Evolutionary conservation across 2,113 vertebrate species (phyloP).

Genomic region (Ciconia boyciana): DNA sequence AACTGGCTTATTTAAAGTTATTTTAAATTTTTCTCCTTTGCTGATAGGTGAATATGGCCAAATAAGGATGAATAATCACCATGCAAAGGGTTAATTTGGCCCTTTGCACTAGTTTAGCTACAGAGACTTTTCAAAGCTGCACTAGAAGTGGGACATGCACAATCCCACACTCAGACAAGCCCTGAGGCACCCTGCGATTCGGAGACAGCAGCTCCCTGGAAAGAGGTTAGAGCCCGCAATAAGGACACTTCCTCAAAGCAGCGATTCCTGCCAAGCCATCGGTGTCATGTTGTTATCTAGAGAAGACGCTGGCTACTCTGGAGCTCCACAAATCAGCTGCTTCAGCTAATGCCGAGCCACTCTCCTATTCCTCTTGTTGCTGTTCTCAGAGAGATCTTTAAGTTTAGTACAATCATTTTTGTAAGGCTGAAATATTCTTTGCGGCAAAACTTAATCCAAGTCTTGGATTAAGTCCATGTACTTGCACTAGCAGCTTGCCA

Average conservation of each 20-base stretch:
- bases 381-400: neutral
- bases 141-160: neutral
- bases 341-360: neutral
- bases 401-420: neutral
- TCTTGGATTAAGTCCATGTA: too few relatives aligned
- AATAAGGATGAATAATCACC: neutral
- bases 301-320: fast-evolving
- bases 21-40: neutral
- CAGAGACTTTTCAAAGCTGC: neutral
- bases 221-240: neutral
- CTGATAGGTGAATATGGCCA: neutral
- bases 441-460: neutral
- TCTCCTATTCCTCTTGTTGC: neutral
- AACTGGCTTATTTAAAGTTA: neutral
- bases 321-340: neutral
- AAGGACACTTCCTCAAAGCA: neutral
- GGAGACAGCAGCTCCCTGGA: neutral
- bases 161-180: neutral
- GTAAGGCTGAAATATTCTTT: neutral
- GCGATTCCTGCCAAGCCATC: fast-evolving
- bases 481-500: neutral
- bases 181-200: neutral
- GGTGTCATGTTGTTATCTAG: neutral
- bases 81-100: neutral
- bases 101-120: neutral